These are phyloP conservation scores for Bombyx mori DNA, from an alignment of 1,140 invertebrate genomes.

Conservation along the genomic window ASM3026992v2 NC_085129.1:7706001-7706500, in stretches of 20 bases:
- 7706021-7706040: constrained; percentile 44
- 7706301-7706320: constrained; percentile 71
- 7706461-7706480: constrained; percentile 58
- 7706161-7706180: constrained; percentile 51
- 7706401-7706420: constrained; percentile 70
- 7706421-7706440: constrained; percentile 69
- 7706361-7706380: constrained; percentile 75
- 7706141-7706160: constrained; percentile 3
- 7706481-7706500: constrained; percentile 63
- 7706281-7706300: constrained; percentile 72
- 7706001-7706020: constrained; percentile 59
- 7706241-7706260: constrained; percentile 64
- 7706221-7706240: constrained; percentile 60
- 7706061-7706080: constrained; percentile 47
- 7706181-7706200: constrained; percentile 60
- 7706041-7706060: constrained; percentile 42
- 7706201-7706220: constrained; percentile 59
- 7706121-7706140: not conserved
- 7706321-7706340: constrained; percentile 71
- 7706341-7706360: constrained; percentile 45
- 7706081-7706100: not conserved
- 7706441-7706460: constrained; percentile 50
- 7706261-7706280: constrained; percentile 71
- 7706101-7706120: not conserved
- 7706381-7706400: constrained; percentile 63